Base-by-base conservation (phyloP, 2,797 vertebrate species). In the Halcyon smyrnensis region DNA sequence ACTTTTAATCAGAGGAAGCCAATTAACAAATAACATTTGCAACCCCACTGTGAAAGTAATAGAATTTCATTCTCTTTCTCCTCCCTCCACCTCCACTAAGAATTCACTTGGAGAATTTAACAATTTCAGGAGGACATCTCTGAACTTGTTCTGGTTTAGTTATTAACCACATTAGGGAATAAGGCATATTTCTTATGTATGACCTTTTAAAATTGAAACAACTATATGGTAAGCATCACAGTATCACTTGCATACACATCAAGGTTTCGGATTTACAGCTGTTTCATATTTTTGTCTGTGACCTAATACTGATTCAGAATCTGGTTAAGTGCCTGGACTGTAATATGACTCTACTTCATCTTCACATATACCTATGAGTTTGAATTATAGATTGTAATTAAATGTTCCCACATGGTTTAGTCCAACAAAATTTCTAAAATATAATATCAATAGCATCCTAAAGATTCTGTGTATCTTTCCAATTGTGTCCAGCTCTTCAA, bases 61-160 rank as follows among this genome's bases (percentile, higher is more conserved):
- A 11, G 56, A 7, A 48, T 59, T 86, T 86, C 24, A 30, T 87
- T 54, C 20, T 48, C 9, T 8, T 3, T 56, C 12, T 27, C 56
- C 3, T 5, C 5, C 1, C 0, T 11, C 9, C 2, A 2, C 4
- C 50, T 78, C 24, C 20, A 34, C 17, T 39, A 69, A 36, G 17
- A 74, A 59, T 62, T 88, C 41, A 0, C 8, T 78, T 63, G 17
- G 14, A 62, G 46, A 75, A 67, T 4, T 60, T 21, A 48, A 7
- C 17, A 25, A 3, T 56, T 94, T 87, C 71, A 63, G 27, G 37
- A 27, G 13, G 12, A 65, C 19, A 79, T 1, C 3, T 37, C 7
- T 65, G 85, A 86, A 80, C 1, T 11, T 8, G 17, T 79, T 39
- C 56, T 15, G 76, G 48, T 70, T 73, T 64, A 50, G 16, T 28